These are phyloP conservation scores for Bugula neritina DNA, from an alignment of 2,888 invertebrate genomes.

Conservation along the genomic window DNA sequence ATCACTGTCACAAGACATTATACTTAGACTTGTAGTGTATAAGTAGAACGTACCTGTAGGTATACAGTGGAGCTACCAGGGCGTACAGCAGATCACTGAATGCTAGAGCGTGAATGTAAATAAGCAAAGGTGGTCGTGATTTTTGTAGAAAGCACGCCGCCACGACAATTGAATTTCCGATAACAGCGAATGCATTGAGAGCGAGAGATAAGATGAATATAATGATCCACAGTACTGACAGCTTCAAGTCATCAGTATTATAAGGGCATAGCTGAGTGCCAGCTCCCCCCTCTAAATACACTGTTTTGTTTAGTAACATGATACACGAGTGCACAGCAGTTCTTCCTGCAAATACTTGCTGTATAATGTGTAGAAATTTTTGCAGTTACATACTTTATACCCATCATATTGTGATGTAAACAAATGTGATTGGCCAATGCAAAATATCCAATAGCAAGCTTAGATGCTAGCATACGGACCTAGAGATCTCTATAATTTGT, in stretches of 20 bases:
- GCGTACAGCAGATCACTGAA: constrained; percentile 9
- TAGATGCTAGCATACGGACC: no score
- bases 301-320: constrained; percentile 11
- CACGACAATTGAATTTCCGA: constrained; percentile 6
- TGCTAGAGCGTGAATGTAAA: constrained; percentile 21
- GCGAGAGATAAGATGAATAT: constrained; percentile 2
- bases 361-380: no score
- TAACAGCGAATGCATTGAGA: constrained; percentile 3
- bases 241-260: constrained; percentile 14
- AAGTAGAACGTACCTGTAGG: constrained; percentile 24
- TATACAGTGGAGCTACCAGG: constrained; percentile 10
- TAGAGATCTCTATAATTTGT: no score
- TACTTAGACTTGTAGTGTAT: no score
- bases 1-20: no score
- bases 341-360: background rate
- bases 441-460: no score
- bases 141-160: constrained; percentile 15
- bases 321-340: background rate
- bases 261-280: constrained; percentile 8
- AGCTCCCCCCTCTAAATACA: constrained; percentile 8
- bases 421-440: background rate
- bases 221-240: background rate
- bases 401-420: no score
- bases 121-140: background rate
- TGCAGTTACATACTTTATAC: no score